Evolutionary conservation across 2,888 invertebrate genomes (phyloP), one percentile per base, ranked within the genome.

Genomic region (Serripes groenlandicus): DNA sequence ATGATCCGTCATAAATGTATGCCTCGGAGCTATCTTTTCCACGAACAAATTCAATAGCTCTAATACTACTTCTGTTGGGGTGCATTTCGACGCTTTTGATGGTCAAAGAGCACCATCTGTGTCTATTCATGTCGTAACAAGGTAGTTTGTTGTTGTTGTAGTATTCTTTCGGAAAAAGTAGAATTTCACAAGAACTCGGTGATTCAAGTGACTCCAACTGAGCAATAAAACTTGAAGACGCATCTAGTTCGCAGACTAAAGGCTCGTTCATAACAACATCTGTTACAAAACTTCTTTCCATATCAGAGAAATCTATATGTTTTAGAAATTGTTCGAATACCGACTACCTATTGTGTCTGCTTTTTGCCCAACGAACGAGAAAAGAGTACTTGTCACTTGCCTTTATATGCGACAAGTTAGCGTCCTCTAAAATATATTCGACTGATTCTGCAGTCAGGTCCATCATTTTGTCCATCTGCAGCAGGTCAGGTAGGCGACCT

Each of bases 401-500:
- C 0, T 26, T 23, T 9, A 81, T 62, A 37, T 74, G 74, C 0
- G 70, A 30, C 49, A 81, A 35, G 26, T 18, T 35, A n/a, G 49
- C 42, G 21, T 81, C 77, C 1, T 72, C 49, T 18, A 81, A 56
- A 21, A 81, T 28, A 15, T 70, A 30, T 7, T 62, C n/a, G 11
- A 81, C 32, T 4, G 77, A 74, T 30, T 77, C 78, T 4, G 30
- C 32, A 9, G 81, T 78, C 4, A 81, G 34, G 28, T 62, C 35
- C n/a, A 74, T 18, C 28, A 69, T 42, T 23, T 62, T 34, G 7
- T 32, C 21, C 15, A 26, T 56, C 30, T 26, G 0, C 4, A 81
- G 18, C n/a, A 81, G 34, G 23, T 70, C 71, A 3, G 32, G 21
- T 18, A 81, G 9, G 32, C 74, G 69, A 5, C 71, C 56, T 28